Conservation (phyloP, 2,888 invertebrate genomes). For the Callinectes sapidus region DNA sequence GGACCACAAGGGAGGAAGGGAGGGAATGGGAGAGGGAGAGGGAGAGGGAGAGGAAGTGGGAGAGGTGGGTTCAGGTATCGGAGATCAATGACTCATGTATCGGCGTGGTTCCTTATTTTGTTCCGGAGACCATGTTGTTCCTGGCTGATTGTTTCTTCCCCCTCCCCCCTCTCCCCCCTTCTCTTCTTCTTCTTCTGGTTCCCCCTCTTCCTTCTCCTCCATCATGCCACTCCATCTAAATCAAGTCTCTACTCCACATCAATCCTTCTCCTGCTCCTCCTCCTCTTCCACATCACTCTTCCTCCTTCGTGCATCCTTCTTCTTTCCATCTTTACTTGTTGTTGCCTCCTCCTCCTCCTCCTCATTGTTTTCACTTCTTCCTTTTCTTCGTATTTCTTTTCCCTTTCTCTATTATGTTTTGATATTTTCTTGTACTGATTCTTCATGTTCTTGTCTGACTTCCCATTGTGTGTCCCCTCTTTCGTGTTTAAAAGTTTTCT, state of each 20-base stretch:
- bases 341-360: not conserved
- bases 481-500: not conserved
- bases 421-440: not conserved
- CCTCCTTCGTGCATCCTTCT: not conserved
- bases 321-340: not conserved
- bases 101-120: slow-evolving; percentile 14
- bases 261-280: not conserved
- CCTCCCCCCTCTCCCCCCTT: not conserved
- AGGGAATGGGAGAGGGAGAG: not conserved
- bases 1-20: not conserved
- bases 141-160: slow-evolving; percentile 29
- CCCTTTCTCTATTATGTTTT: not conserved
- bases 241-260: not conserved
- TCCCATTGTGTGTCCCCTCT: not conserved
- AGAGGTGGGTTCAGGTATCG: not conserved
- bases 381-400: not conserved
- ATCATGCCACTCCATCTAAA: not conserved
- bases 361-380: not conserved
- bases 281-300: not conserved
- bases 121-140: slow-evolving; percentile 24
- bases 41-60: not conserved
- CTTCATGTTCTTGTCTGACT: not conserved
- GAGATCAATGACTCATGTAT: slow-evolving; percentile 36
- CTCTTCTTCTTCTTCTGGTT: not conserved
- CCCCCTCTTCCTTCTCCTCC: not conserved